phyloP scores from a whole-genome alignment of 2,888 invertebrate species.

The Bombyx huttoni region DNA sequence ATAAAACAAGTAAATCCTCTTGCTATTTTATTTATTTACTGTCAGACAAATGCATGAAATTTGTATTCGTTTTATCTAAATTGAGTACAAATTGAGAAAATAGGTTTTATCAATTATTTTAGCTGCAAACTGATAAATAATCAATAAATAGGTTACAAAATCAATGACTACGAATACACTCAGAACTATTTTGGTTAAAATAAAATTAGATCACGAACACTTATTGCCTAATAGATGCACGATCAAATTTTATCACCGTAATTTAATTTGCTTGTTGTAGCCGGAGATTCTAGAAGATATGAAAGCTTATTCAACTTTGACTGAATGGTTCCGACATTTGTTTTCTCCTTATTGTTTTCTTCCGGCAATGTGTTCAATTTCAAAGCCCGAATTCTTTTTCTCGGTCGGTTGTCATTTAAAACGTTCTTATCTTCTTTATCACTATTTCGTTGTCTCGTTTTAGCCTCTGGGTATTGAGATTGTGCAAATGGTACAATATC shows the following conservation, averaged over 20 bases:
- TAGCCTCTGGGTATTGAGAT: slow-evolving; percentile 10
- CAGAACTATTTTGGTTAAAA: background rate
- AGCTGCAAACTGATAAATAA: too few species aligned
- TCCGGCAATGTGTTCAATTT: background rate
- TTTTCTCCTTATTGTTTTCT: background rate
- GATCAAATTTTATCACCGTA: slow-evolving; percentile 52
- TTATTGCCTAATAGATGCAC: background rate
- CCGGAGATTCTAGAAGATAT: slow-evolving; percentile 14
- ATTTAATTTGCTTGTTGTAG: slow-evolving; percentile 35
- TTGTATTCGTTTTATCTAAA: too few species aligned
- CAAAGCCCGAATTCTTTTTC: slow-evolving; percentile 15
- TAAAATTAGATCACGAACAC: background rate
- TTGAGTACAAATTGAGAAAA: too few species aligned
- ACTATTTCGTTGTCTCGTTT: slow-evolving; percentile 16
- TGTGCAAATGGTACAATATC: slow-evolving; percentile 18
- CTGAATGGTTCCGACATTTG: background rate
- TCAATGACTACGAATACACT: slow-evolving; percentile 1
- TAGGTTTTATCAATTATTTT: too few species aligned
- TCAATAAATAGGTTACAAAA: too few species aligned
- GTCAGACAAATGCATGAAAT: too few species aligned
- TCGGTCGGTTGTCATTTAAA: slow-evolving; percentile 14
- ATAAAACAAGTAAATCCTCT: too few species aligned
- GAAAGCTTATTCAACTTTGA: background rate
- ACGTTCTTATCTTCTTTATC: slow-evolving; percentile 12
- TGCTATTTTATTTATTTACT: too few species aligned